Evolutionary conservation across 1,140 invertebrate genomes (phyloP).

Genomic region (Drosophila malerkotliana): DNA sequence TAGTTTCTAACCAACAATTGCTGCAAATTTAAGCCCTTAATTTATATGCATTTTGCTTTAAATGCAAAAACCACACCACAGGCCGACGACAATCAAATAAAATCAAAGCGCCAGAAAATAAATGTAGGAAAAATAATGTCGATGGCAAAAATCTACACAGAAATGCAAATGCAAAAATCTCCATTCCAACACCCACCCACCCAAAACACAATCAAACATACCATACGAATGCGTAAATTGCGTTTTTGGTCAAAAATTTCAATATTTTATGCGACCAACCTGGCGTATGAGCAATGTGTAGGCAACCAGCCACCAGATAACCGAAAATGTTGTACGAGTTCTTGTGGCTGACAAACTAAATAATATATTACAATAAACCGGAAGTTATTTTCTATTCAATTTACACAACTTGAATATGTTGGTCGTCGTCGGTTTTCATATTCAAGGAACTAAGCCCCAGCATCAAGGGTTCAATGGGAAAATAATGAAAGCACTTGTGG

Average conservation of each 20-base stretch:
- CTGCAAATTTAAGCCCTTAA: conserved; percentile 4
- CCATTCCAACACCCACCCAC: conserved; percentile 8
- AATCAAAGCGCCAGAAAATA: conserved; percentile 10
- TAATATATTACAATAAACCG: conserved; percentile 32
- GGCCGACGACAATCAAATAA: conserved; percentile 20
- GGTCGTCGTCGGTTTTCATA: background rate
- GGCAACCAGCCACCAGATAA: background rate
- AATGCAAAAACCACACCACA: conserved; percentile 4
- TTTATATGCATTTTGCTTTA: conserved; percentile 32
- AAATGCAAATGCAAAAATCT: conserved; percentile 43
- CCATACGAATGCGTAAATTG: conserved; percentile 52
- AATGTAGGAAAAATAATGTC: conserved; percentile 17
- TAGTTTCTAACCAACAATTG: background rate
- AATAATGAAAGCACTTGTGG: conserved; percentile 13
- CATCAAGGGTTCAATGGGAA: conserved; percentile 5
- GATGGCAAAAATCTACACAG: background rate
- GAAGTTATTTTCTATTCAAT: conserved; percentile 51
- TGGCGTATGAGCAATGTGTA: conserved; percentile 47
- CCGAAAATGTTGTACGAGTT: conserved; percentile 19
- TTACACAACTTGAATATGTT: conserved; percentile 46
- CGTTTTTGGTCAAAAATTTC: conserved; percentile 48
- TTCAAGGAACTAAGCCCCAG: conserved; percentile 3
- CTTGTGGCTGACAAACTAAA: conserved; percentile 29
- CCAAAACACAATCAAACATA: conserved; percentile 20
- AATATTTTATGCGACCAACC: conserved; percentile 50